Conservation (phyloP, 2,797 vertebrate genomes). For the Hemibagrus guttatus region DNA sequence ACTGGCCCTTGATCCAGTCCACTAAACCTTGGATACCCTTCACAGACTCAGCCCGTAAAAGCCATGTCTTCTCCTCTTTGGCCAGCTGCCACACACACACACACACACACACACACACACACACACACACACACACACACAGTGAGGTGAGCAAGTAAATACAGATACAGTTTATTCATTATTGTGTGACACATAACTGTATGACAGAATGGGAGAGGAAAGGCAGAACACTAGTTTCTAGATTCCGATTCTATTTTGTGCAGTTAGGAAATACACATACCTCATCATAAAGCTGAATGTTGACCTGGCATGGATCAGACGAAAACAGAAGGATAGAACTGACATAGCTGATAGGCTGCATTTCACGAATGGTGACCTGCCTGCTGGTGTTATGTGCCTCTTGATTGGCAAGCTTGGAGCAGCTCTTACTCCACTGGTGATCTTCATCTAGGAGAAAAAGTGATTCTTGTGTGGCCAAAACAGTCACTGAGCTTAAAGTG, state of each 20-base stretch:
- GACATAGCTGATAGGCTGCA: conserved; percentile 88
- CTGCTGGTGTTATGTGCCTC: conserved; percentile 56
- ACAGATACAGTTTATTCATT: background rate
- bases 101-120: background rate
- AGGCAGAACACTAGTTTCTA: background rate
- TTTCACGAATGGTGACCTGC: conserved; percentile 71
- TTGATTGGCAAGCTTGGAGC: conserved; percentile 42
- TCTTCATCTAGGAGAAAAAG: conserved; percentile 88
- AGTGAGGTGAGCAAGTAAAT: background rate
- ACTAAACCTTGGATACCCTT: conserved; percentile 82
- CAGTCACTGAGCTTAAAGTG: conserved; percentile 78
- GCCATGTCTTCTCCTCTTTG: conserved; percentile 90
- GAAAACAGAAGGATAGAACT: conserved; percentile 85
- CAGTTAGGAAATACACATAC: conserved; percentile 65
- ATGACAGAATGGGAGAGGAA: background rate
- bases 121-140: background rate
- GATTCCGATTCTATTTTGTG: background rate
- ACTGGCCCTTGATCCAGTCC: conserved; percentile 86
- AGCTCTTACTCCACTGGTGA: conserved; percentile 78
- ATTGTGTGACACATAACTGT: background rate
- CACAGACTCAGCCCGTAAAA: conserved; percentile 78
- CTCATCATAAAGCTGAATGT: conserved; percentile 91
- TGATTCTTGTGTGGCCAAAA: conserved; percentile 84
- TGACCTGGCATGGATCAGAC: conserved; percentile 76
- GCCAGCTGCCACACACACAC: conserved; percentile 73